Conservation (phyloP, 2,113 vertebrate species). For the Grus americana region DNA sequence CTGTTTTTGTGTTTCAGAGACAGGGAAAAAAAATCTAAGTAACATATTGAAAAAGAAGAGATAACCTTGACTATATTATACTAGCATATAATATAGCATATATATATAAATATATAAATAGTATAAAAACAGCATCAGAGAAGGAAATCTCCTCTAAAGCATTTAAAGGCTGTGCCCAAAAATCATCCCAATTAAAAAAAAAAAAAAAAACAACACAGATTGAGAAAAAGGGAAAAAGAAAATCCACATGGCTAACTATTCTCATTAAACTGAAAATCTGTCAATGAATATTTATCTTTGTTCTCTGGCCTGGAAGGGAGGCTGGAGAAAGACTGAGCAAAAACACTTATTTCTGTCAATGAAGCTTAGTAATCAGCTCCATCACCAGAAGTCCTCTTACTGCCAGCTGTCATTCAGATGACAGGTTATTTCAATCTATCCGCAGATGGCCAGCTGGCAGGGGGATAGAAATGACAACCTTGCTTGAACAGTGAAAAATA, state of each 20-base stretch:
- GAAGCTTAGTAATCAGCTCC: constrained; percentile 45
- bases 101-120: not conserved
- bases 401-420: constrained; percentile 36
- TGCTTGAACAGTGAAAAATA: constrained; percentile 25
- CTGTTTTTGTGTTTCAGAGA: not conserved
- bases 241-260: not conserved
- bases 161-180: not conserved
- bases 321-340: constrained; percentile 10
- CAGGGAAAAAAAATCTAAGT: not conserved
- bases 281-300: constrained; percentile 17
- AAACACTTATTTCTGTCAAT: constrained; percentile 23
- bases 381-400: constrained; percentile 32
- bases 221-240: not conserved
- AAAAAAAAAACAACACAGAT: too few species aligned
- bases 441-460: constrained; percentile 35
- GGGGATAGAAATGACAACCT: constrained; percentile 36
- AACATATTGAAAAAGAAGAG: not conserved
- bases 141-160: not conserved
- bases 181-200: not conserved
- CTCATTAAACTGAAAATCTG: constrained; percentile 26
- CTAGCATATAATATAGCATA: not conserved
- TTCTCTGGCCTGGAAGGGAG: constrained; percentile 2
- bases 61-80: not conserved
- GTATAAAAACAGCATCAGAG: not conserved
- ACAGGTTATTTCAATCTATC: constrained; percentile 39